Conservation (phyloP, 1,140 invertebrate species). For the Penaeus japonicus region DNA sequence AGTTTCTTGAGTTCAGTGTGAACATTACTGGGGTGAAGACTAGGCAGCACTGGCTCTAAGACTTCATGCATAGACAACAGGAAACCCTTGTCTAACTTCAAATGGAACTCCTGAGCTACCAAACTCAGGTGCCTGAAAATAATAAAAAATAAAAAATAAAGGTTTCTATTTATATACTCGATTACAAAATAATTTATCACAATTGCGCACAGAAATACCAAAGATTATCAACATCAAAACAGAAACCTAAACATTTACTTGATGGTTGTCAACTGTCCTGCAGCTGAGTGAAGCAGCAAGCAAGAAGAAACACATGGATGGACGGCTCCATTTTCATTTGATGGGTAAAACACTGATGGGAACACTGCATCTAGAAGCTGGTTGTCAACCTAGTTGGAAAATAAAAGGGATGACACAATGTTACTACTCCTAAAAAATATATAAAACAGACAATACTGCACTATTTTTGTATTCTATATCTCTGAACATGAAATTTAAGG, state of each 20-base stretch:
- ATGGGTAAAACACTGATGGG: constrained; percentile 75
- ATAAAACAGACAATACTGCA: background rate
- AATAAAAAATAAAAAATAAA: background rate
- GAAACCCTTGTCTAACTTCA: constrained; percentile 80
- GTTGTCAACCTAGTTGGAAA: constrained; percentile 75
- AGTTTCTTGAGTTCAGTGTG: constrained; percentile 60
- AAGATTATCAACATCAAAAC: too few species aligned
- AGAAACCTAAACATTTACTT: background rate
- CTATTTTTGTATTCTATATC: too few species aligned
- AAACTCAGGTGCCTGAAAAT: constrained; percentile 74
- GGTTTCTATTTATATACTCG: background rate
- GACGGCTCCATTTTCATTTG: constrained; percentile 18
- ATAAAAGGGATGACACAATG: background rate
- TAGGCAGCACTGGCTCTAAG: constrained; percentile 68
- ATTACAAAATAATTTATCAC: background rate
- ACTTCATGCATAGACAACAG: constrained; percentile 72
- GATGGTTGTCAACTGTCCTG: constrained; percentile 33
- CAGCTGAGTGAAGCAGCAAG: constrained; percentile 31
- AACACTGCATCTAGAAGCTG: constrained; percentile 80
- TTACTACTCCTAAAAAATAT: background rate
- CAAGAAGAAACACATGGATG: constrained; percentile 40
- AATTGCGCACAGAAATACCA: background rate
- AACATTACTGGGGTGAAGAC: constrained; percentile 63
- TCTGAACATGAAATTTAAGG: too few species aligned
- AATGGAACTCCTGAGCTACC: constrained; percentile 75